phyloP scores from a whole-genome alignment of 2,888 invertebrate genomes.

The Cremastinae sp. region DNA sequence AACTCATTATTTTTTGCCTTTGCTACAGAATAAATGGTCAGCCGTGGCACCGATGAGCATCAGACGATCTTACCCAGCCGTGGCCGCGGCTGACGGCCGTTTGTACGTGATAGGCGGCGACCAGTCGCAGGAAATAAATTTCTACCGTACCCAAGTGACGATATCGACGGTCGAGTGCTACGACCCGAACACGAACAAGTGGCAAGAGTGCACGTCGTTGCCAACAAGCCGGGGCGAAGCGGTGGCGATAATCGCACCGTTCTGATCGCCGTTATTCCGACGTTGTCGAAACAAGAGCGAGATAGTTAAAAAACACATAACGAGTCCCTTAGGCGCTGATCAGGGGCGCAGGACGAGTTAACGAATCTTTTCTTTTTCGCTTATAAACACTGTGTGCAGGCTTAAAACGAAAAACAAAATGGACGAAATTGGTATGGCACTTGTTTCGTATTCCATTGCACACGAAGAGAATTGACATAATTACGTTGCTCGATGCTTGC shows the following conservation, averaged over 20 bases:
- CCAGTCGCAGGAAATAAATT: slow-evolving; percentile 89
- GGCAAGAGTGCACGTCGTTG: slow-evolving; percentile 90
- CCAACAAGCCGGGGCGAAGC: slow-evolving; percentile 93
- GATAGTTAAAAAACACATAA: no score
- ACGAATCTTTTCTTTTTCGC: no score
- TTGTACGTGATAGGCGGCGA: slow-evolving; percentile 93
- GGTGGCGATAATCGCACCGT: slow-evolving; percentile 88
- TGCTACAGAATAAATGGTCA: slow-evolving; percentile 88
- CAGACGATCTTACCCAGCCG: slow-evolving; percentile 91
- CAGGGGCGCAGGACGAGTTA: no score
- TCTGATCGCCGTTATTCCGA: slow-evolving; percentile 77
- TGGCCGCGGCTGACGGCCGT: slow-evolving; percentile 90
- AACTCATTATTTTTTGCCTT: neutral
- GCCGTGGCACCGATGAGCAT: slow-evolving; percentile 88
- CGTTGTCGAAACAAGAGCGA: slow-evolving; percentile 7
- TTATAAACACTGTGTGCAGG: neutral
- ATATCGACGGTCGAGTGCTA: slow-evolving; percentile 92
- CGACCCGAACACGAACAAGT: slow-evolving; percentile 88
- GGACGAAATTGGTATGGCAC: neutral
- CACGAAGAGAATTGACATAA: slow-evolving; percentile 51
- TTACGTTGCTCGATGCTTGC: slow-evolving; percentile 7
- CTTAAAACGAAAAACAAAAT: slow-evolving; percentile 10
- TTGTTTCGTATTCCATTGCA: slow-evolving; percentile 33
- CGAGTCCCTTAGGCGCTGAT: neutral
- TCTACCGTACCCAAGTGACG: slow-evolving; percentile 92